Evolutionary conservation across 2,888 invertebrate genomes (phyloP), one percentile per base, ranked within the genome.

Genomic region (Andrena fulva): DNA sequence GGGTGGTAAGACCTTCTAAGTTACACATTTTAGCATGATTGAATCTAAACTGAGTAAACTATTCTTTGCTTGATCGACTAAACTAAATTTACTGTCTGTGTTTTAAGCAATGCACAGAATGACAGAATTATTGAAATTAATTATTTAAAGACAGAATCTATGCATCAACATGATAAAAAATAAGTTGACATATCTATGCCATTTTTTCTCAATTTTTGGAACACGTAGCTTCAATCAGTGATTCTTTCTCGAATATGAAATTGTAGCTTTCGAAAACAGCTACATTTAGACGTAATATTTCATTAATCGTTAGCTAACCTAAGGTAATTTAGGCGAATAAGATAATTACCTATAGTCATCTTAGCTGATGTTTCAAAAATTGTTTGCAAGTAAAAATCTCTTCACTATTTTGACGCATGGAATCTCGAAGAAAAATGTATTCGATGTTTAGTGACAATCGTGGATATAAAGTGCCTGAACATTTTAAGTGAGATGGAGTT

Each of bases 1-100:
- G 8, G 8, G 27, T n/a, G 62, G 77, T 77, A 77, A 80, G 71
- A 31, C 54, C 35, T 12, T 42, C 42, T 42, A 42, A 42, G 42
- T 42, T 42, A 42, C 42, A 42, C 42, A 42, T 42, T 42, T 42
- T 42, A 12, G 42, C 42, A 16, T 16, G 42, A 4, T 42, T 42
- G 42, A 42, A 16, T 16, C 12, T 42, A 42, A 42, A 42, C 42
- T 42, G 0, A 16, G 16, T 42, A 42, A 42, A 16, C 31, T n/a
- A 20, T 20, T 62, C 6, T 52, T 52, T 20, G 6, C 7, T 20
- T 52, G 52, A 20, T 20, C 27, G 10, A 56, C 10, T 20, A 12
- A 56, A 56, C 10, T 56, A 20, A 56, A 24, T 56, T 56, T 8
- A 56, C 10, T 4, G 3, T 56, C 4, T 7, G 10, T 10, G 1